phyloP scores from a whole-genome alignment of 2,888 invertebrate species.

The Drosophila putrida region DNA sequence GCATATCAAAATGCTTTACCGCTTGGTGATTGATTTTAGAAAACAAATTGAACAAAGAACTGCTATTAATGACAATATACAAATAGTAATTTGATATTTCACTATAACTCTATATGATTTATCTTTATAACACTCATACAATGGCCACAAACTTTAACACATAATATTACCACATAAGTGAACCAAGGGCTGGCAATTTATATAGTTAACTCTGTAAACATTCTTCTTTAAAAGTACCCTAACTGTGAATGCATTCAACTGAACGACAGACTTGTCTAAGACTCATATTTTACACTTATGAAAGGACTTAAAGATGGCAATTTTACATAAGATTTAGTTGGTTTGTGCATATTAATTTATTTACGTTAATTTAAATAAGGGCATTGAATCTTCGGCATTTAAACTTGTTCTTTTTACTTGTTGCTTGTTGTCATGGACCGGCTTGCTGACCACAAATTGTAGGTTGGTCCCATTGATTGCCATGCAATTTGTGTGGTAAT shows the following conservation, averaged over 20 bases:
- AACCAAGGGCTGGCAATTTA: slow-evolving; percentile 3
- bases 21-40: slow-evolving; percentile 17
- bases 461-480: slow-evolving; percentile 39
- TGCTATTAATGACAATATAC: slow-evolving; percentile 21
- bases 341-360: slow-evolving; percentile 6
- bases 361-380: slow-evolving; percentile 11
- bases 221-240: neutral
- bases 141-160: slow-evolving; percentile 5
- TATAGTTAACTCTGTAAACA: neutral
- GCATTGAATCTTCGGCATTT: slow-evolving; percentile 17
- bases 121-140: neutral
- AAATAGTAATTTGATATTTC: slow-evolving; percentile 20
- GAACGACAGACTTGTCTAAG: neutral
- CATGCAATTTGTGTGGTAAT: slow-evolving; percentile 47
- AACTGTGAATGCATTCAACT: neutral
- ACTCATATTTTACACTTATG: neutral
- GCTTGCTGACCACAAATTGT: slow-evolving; percentile 48
- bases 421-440: slow-evolving; percentile 40
- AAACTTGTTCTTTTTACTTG: slow-evolving; percentile 39
- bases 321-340: neutral
- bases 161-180: slow-evolving; percentile 38
- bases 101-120: slow-evolving; percentile 3
- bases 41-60: slow-evolving; percentile 1
- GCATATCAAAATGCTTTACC: slow-evolving; percentile 19
- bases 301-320: neutral